Base-by-base conservation (phyloP, 2,888 invertebrate genomes). In the Monoplex corrugatus region DNA sequence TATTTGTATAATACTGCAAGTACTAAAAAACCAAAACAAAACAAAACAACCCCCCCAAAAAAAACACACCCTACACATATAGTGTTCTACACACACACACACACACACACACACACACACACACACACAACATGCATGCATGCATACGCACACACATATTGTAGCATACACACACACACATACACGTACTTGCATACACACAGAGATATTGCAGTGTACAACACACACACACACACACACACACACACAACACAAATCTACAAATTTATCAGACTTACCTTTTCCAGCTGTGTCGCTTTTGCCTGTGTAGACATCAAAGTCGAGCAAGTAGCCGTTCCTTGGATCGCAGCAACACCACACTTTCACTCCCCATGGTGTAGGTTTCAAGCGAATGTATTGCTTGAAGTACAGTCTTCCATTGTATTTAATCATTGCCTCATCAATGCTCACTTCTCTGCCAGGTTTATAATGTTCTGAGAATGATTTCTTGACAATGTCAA, bases 311-410 rank as follows among this genome's bases (percentile, higher is more conserved):
- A 89, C 87, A n/a, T 85, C 63, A 45, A 89, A 89, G 63, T 89
- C 68, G 19, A 89, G 57, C 40, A 89, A 40, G 43, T 89, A 89
- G 32, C 87, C 87, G 43, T 45, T 84, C 3, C 32, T n/a, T 5
- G 78, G 75, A 23, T 89, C 89, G 1, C 78, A 75, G 6, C 44
- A n/a, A 43, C 89, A 89, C 89, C 89, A 89, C 3, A 89, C 32
- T 43, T 83, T 89, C 35, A 89, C 35, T 6, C 89, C 89, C 89
- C 89, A 89, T n/a, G 89, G 89, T 19, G 83, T 87, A 6, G 89
- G 89, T 38, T 85, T 89, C 2, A 28, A 72, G 32, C 84, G 68
- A 3, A 87, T 75, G 57, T 84, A 89, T 28, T 89, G 80, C 40
- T 78, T 78, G 43, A 86, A 75, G 28, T 8, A 23, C 19, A 87